Percentiles rank a stretch among this genome's conserved stretches.
These are phyloP conservation scores for Andrena hattorfiana DNA, from an alignment of 2,888 invertebrate genomes.

Conservation along the genomic window DNA sequence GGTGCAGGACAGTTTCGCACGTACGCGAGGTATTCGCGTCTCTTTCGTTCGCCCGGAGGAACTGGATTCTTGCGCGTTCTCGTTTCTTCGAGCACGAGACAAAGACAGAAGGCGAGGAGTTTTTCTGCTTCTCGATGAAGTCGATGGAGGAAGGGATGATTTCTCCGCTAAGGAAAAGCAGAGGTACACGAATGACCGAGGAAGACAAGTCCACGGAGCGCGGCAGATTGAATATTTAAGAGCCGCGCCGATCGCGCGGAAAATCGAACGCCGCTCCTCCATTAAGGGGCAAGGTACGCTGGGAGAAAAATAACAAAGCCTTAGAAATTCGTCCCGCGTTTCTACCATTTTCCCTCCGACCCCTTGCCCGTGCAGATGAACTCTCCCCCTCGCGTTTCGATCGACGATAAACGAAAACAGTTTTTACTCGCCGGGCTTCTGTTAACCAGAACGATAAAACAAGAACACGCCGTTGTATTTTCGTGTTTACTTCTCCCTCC, in stretches of 20 bases:
- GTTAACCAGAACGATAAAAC: background rate
- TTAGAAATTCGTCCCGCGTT: conserved; percentile 24
- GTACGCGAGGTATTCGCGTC: background rate
- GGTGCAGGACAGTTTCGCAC: background rate
- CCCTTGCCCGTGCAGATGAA: background rate
- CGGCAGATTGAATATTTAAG: conserved; percentile 81
- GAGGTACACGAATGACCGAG: conserved; percentile 11
- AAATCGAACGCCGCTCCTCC: conserved; percentile 81
- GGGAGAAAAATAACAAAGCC: conserved; percentile 40
- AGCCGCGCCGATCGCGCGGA: conserved; percentile 72
- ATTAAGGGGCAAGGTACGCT: conserved; percentile 69
- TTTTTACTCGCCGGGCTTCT: background rate
- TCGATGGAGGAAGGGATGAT: too few species aligned
- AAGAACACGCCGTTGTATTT: background rate
- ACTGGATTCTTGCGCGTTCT: background rate
- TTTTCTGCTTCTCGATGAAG: too few species aligned
- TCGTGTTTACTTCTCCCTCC: background rate
- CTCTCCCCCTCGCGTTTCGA: background rate
- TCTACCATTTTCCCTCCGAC: background rate
- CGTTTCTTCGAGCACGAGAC: too few species aligned
- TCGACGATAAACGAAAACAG: background rate
- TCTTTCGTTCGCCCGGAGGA: background rate
- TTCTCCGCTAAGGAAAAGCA: background rate
- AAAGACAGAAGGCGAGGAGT: too few species aligned
- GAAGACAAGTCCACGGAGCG: conserved; percentile 39